Evolutionary conservation across 2,888 invertebrate genomes (phyloP).

Genomic region (Chloroclysta siterata): DNA sequence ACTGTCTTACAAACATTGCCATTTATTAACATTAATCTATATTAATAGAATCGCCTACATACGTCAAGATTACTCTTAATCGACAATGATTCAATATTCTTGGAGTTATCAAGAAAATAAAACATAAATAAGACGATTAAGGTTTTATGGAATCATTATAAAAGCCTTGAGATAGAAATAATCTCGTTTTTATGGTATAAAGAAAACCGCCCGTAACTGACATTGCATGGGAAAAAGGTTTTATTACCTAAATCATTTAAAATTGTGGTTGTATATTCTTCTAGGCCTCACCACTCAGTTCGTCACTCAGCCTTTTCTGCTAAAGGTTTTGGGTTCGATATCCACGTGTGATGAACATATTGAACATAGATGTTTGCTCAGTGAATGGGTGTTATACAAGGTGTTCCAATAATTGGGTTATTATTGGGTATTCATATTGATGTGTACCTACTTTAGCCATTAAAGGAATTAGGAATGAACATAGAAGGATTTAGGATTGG

Average conservation of each 20-base stretch:
- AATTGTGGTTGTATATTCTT: neutral
- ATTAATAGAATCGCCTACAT: slow-evolving; percentile 1
- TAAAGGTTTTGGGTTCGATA: no score
- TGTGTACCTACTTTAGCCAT: no score
- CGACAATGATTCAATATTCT: slow-evolving; percentile 10
- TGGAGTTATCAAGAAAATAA: slow-evolving; percentile 6
- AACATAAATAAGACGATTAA: slow-evolving; percentile 12
- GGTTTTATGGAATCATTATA: slow-evolving; percentile 8
- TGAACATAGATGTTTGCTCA: no score
- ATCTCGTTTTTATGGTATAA: slow-evolving; percentile 19
- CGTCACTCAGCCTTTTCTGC: no score
- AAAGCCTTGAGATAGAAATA: slow-evolving; percentile 20
- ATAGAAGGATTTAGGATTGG: no score
- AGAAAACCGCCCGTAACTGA: slow-evolving; percentile 12
- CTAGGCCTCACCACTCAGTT: no score
- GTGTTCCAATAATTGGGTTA: no score
- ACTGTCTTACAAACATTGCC: slow-evolving; percentile 5
- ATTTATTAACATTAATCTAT: slow-evolving; percentile 5
- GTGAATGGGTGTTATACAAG: no score
- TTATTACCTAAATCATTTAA: neutral
- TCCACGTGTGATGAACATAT: no score
- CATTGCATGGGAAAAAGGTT: slow-evolving; percentile 1
- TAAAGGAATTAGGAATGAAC: no score
- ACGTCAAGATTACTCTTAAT: slow-evolving; percentile 21
- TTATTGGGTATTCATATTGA: no score